Evolutionary conservation across 1,140 invertebrate species (phyloP).

Genomic region (Cardiocondyla obscurior): DNA sequence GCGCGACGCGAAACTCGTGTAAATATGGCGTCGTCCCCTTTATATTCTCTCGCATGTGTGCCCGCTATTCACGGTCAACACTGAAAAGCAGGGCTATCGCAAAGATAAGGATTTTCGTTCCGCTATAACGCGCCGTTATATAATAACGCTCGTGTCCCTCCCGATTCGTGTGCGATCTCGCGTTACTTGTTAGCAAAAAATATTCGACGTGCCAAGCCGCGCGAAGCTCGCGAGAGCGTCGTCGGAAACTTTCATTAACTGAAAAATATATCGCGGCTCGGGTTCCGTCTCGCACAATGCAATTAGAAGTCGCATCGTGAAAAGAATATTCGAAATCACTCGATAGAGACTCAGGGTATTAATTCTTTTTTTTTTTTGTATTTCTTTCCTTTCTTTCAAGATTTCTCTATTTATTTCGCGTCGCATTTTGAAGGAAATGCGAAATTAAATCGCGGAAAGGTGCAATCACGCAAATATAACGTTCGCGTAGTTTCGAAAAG

Average conservation of each 20-base stretch:
- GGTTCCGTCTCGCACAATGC: no score
- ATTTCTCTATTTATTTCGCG: neutral
- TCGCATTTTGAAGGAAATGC: neutral
- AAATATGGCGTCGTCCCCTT: conserved; percentile 27
- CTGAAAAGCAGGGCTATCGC: conserved; percentile 38
- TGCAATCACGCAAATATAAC: conserved; percentile 2
- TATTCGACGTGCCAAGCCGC: no score
- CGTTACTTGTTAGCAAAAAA: conserved; percentile 28
- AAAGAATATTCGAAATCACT: no score
- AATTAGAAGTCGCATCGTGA: no score
- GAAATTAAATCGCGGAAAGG: neutral
- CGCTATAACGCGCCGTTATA: conserved; percentile 21
- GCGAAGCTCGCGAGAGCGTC: no score
- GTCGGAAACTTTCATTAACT: no score
- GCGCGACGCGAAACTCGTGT: conserved; percentile 27
- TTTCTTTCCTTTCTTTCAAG: no score
- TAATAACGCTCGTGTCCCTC: neutral
- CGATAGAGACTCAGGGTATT: no score
- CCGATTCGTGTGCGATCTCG: conserved; percentile 9
- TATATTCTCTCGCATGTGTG: conserved; percentile 16
- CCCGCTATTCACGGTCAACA: conserved; percentile 15
- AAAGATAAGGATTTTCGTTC: conserved; percentile 37
- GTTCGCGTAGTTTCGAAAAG: neutral
- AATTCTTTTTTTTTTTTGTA: no score
- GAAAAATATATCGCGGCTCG: no score